A percentile compares a stretch with the other conserved stretches of the same genome.
Evolutionary conservation across 2,888 invertebrate genomes (phyloP).

Genomic region (Drosophila setosimentum): DNA sequence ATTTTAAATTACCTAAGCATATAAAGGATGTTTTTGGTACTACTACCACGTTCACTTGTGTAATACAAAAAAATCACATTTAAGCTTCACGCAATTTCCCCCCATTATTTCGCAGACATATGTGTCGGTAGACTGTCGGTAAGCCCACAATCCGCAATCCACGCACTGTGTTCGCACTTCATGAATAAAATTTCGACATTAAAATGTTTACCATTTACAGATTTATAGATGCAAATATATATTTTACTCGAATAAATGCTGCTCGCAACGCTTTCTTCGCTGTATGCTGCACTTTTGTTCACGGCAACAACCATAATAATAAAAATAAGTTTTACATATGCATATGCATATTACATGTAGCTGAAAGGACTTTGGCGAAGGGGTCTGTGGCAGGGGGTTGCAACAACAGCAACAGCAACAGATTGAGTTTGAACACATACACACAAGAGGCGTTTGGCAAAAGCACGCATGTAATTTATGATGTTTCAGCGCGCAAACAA

Average conservation of each 20-base stretch:
- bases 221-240: conserved; percentile 60
- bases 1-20: not conserved
- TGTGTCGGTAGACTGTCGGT: conserved; percentile 12
- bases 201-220: conserved; percentile 57
- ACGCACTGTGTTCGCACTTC: conserved; percentile 50
- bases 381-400: not conserved
- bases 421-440: conserved; percentile 73
- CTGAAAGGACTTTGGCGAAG: conserved; percentile 5
- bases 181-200: conserved; percentile 68
- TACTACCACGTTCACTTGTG: conserved; percentile 14
- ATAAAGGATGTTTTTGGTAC: not conserved
- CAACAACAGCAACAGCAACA: conserved; percentile 5
- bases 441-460: conserved; percentile 78
- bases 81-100: conserved; percentile 35
- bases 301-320: conserved; percentile 12
- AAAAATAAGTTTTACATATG: conserved; percentile 44
- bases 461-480: conserved; percentile 80
- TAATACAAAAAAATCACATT: conserved; percentile 26
- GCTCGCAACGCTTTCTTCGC: conserved; percentile 4
- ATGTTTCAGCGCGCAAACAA: conserved; percentile 81
- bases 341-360: conserved; percentile 40
- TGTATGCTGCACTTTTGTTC: conserved; percentile 20
- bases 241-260: conserved; percentile 39
- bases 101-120: conserved; percentile 5
- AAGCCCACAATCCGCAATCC: conserved; percentile 21